phyloP scores from a whole-genome alignment of 2,113 vertebrate genomes.

The Syngnathus scovelli region DNA sequence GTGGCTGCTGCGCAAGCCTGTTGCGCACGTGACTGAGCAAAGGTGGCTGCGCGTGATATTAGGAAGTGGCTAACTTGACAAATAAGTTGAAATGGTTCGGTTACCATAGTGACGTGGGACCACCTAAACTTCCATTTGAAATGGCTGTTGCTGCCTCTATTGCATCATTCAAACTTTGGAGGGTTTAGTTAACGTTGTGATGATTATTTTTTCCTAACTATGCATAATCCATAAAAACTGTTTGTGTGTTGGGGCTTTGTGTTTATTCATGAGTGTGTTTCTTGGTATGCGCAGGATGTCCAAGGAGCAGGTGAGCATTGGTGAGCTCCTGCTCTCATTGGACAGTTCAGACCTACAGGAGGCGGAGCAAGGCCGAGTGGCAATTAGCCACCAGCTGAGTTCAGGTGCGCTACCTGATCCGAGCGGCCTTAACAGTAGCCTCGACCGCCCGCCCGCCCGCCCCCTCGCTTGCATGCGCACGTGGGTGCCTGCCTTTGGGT shows the following conservation, averaged over 20 bases:
- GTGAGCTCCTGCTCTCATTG: constrained; percentile 86
- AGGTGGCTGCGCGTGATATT: neutral
- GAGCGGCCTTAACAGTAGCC: neutral
- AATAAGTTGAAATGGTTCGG: neutral
- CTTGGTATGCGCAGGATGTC: constrained; percentile 71
- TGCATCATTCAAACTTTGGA: neutral
- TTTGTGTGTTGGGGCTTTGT: too few relatives aligned
- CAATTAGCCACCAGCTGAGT: constrained; percentile 81
- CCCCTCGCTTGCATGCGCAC: neutral
- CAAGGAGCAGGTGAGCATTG: constrained; percentile 75
- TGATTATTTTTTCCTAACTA: too few relatives aligned
- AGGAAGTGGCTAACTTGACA: neutral
- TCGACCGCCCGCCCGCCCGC: too few relatives aligned
- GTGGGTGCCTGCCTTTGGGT: too few relatives aligned
- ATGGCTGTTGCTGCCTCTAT: neutral
- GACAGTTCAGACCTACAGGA: constrained; percentile 83
- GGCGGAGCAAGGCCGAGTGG: constrained; percentile 78
- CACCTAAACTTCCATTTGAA: neutral
- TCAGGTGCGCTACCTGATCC: constrained; percentile 68
- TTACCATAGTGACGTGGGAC: neutral
- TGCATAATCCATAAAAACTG: too few relatives aligned
- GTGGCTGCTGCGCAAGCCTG: neutral
- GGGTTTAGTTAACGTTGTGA: neutral
- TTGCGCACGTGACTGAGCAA: neutral
- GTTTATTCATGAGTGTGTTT: too few relatives aligned